These are phyloP conservation scores for Pediacus dermestoides DNA, from an alignment of 2,888 invertebrate genomes.

Conservation along the genomic window DNA sequence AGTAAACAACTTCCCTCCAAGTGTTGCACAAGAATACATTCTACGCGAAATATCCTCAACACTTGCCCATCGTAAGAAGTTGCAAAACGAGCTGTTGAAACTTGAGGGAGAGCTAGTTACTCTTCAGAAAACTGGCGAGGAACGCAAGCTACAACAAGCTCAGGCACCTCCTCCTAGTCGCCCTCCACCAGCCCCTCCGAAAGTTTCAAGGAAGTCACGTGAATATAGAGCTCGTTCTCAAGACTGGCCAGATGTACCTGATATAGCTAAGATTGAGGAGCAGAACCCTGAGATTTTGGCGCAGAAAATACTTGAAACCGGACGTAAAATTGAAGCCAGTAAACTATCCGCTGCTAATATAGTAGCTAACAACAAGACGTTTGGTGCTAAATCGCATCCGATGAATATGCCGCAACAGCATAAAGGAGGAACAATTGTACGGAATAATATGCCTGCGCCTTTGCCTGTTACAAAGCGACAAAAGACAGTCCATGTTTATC, in stretches of 20 bases:
- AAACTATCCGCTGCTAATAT: slow-evolving; percentile 52
- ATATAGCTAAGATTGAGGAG: slow-evolving; percentile 86
- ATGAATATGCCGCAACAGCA: slow-evolving; percentile 18
- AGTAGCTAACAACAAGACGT: slow-evolving; percentile 25
- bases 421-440: slow-evolving; percentile 34
- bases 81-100: slow-evolving; percentile 76
- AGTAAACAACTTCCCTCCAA: slow-evolving; percentile 60
- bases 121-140: slow-evolving; percentile 69
- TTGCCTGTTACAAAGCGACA: slow-evolving; percentile 42
- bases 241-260: slow-evolving; percentile 89
- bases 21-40: slow-evolving; percentile 75
- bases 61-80: slow-evolving; percentile 75
- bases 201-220: slow-evolving; percentile 57
- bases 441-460: slow-evolving; percentile 45
- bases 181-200: slow-evolving; percentile 39
- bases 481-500: slow-evolving; percentile 34
- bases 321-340: slow-evolving; percentile 83
- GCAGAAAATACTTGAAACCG: slow-evolving; percentile 85
- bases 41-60: slow-evolving; percentile 84
- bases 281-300: slow-evolving; percentile 88
- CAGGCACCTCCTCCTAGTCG: slow-evolving; percentile 34
- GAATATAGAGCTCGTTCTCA: slow-evolving; percentile 79
- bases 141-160: slow-evolving; percentile 53
- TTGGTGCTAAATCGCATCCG: slow-evolving; percentile 25
- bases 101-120: slow-evolving; percentile 74